Evolutionary conservation across 2,797 vertebrate genomes (phyloP), one percentile per base, ranked within the genome.

Genomic region (Sphaeramia orbicularis): DNA sequence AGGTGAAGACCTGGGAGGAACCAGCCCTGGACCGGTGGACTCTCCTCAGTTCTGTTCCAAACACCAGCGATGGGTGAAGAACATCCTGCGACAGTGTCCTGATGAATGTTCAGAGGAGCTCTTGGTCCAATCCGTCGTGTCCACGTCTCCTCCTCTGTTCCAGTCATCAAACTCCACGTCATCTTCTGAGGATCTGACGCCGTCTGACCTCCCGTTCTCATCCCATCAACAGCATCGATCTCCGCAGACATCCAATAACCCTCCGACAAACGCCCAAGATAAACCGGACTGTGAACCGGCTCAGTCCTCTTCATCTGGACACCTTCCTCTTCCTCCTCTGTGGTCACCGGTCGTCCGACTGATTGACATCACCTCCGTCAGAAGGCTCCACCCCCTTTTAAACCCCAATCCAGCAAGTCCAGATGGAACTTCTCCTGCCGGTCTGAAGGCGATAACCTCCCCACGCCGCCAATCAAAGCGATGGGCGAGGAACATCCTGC

Each of bases 401-500:
- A 63, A 73, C 36, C 27, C 21, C 3, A 50, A 49, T 8, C 45
- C 18, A 1, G 1, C 14, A 14, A 57, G 15, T 50, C 19, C 16
- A 1, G 7, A 50, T 21, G 4, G 14, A 35, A 21, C 48, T 2
- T 50, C 67, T 0, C 0, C 24, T 11, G 36, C 30, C 7, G 15
- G 21, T 27, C 41, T 32, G 7, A 42, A 49, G n/a, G 19, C 19
- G 4, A 2, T 21, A 21, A 21, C 19, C 19, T 21, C 19, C 19
- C 19, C 19, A 21, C n/a, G n/a, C n/a, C n/a, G n/a, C n/a, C n/a
- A n/a, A n/a, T n/a, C n/a, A n/a, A n/a, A 76, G 47, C 89, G 89
- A 27, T 93, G 88, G 91, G 92, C 92, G 78, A 85, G 36, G 48
- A 94, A 67, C 84, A 93, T 95, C 51, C 85, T 95, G 52, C 65